phyloP scores from a whole-genome alignment of 35 echinoderm and acorn worm genomes.

The Stichopus chloronotus region DNA sequence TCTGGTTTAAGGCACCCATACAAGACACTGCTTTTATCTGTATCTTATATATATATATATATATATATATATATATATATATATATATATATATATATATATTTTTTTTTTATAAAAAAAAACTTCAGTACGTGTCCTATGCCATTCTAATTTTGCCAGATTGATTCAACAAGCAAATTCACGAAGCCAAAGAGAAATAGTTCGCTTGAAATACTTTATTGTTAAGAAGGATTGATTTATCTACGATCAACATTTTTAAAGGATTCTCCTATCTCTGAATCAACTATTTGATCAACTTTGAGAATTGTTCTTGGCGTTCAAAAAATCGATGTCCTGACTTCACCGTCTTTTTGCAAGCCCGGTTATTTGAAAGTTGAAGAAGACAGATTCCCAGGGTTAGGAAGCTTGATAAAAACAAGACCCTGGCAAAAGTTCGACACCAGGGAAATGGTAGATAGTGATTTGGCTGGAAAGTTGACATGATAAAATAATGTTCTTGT shows the following conservation, averaged over 20 bases:
- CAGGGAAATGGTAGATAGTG: constrained; percentile 10
- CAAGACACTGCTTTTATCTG: background rate
- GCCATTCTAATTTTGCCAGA: too few relatives aligned
- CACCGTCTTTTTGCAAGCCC: background rate
- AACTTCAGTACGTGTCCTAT: too few relatives aligned
- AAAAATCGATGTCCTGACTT: background rate
- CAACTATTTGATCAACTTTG: too few relatives aligned
- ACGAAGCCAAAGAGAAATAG: too few relatives aligned
- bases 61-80: background rate
- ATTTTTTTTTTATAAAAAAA: too few relatives aligned
- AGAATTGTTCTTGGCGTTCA: background rate
- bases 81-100: too few relatives aligned
- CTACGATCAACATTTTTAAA: background rate
- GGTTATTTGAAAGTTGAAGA: background rate
- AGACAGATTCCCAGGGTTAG: background rate
- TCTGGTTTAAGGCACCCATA: too few relatives aligned
- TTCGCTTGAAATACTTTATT: too few relatives aligned
- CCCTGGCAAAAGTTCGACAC: background rate
- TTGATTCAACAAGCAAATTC: too few relatives aligned
- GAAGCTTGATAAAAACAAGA: background rate
- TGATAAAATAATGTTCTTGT: constrained; percentile 23
- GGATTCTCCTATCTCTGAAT: too few relatives aligned
- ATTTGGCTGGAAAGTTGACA: constrained; percentile 12
- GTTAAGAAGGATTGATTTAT: too few relatives aligned
- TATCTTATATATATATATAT: background rate